phyloP scores from a whole-genome alignment of 1,140 invertebrate genomes.

The Gerris buenoi region DNA sequence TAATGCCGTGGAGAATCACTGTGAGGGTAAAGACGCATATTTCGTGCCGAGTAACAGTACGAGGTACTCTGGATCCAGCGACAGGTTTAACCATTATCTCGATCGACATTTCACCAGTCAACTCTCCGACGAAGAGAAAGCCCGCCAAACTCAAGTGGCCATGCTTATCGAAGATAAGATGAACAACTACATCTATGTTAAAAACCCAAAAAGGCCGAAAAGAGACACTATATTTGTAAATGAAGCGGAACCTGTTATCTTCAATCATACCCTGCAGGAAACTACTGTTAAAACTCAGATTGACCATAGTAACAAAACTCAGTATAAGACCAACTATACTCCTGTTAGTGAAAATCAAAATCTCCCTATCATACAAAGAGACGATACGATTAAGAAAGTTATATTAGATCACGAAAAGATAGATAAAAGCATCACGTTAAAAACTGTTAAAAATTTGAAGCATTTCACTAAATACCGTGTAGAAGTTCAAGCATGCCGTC shows the following conservation, averaged over 20 bases:
- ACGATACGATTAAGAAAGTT: too few species aligned
- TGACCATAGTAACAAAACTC: too few species aligned
- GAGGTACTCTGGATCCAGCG: neutral
- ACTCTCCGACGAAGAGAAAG: neutral
- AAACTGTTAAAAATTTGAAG: slow-evolving; percentile 31
- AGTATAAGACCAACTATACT: too few species aligned
- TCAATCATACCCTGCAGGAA: too few species aligned
- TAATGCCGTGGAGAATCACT: neutral
- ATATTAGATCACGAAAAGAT: too few species aligned
- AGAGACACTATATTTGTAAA: neutral
- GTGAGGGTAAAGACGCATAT: neutral
- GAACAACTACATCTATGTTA: neutral
- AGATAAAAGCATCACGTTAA: too few species aligned
- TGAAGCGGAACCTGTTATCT: neutral
- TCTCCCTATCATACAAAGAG: too few species aligned
- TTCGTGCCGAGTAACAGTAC: neutral
- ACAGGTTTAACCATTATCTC: neutral
- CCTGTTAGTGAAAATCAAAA: too few species aligned
- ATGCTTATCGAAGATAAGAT: neutral
- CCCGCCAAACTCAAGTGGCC: neutral
- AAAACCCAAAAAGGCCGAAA: neutral
- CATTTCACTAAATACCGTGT: slow-evolving; percentile 59
- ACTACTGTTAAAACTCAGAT: too few species aligned
- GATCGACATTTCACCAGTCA: neutral
- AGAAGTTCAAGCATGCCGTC: slow-evolving; percentile 52